Evolutionary conservation across 2,888 invertebrate genomes (phyloP), one percentile per base, ranked within the genome.

Genomic region (Tortrix viridana): DNA sequence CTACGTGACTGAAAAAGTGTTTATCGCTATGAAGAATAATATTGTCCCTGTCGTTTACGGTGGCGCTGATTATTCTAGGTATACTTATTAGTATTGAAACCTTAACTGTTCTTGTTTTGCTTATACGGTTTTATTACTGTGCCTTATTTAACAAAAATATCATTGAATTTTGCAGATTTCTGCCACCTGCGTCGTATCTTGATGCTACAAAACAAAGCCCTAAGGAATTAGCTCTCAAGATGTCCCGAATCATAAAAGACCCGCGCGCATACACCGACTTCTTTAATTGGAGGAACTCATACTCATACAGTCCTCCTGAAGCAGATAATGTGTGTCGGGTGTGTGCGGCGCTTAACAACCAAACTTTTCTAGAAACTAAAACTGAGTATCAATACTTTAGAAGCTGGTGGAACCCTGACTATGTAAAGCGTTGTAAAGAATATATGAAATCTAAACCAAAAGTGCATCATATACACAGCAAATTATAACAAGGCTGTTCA

Each of bases 21-120:
- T 68, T 5, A 62, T 58, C n/a, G 71, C 84, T 32, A 71, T 85
- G 55, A 88, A 92, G 71, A 91, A 92, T 77, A 86, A 92, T 71
- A 84, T 93, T 18, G 78, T 94, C n/a, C 94, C 94, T 0, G 91
- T 94, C 9, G 94, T 94, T 16, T 93, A 93, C 87, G 94, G 94
- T 2, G 93, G 92, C 9, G 90, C 89, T 52, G 92, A 94, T 77
- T 94, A 94, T 76, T 74, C 54, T 12, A 70, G 71, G 72, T 72
- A 56, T 0, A 14, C 2, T 44, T 20, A 16, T 44, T 20, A 47
- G 14, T 14, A 19, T 44, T 44, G n/a, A 41, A 9, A 7, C 32
- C 12, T 32, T 12, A 32, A 32, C 7, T 32, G 12, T 32, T 12
- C 44, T 14, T 48, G 14, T n/a, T n/a, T 14, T 23, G 2, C 16